Percentiles rank a stretch among this genome's conserved stretches.
These are phyloP conservation scores for Dipodomys merriami DNA, from an alignment of 2,113 vertebrate species.

Conservation along the genomic window DNA sequence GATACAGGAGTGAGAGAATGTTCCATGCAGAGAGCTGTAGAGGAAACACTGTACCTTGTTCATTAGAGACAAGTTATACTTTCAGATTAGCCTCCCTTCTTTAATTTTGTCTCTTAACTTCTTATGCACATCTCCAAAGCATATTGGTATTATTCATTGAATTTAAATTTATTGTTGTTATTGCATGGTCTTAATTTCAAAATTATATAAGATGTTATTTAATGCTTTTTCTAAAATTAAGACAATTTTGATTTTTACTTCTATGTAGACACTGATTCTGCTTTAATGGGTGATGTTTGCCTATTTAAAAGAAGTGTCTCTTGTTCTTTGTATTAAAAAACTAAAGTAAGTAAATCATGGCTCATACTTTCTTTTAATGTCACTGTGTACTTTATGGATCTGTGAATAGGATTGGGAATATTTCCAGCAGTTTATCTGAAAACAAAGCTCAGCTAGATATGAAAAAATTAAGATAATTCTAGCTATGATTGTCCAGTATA, in stretches of 20 bases:
- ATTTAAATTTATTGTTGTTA: background rate
- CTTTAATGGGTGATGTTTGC: background rate
- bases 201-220: constrained; percentile 2
- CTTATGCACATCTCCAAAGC: background rate
- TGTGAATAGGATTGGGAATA: constrained; percentile 3
- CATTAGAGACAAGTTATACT: background rate
- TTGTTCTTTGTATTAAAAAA: constrained; percentile 52
- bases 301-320: background rate
- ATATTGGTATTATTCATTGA: background rate
- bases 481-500: constrained; percentile 53
- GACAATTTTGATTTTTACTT: constrained; percentile 9
- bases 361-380: constrained; percentile 37
- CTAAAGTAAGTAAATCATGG: background rate
- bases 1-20: background rate
- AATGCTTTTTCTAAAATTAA: constrained; percentile 32
- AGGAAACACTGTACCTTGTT: background rate
- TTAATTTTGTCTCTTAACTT: background rate
- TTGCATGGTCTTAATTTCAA: constrained; percentile 31
- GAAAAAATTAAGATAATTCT: constrained; percentile 55
- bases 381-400: background rate
- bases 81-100: background rate
- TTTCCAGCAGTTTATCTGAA: constrained; percentile 50
- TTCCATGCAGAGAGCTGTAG: background rate
- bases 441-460: constrained; percentile 66
- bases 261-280: background rate